Conservation (phyloP, 2,113 vertebrate genomes). For the Eonycteris spelaea region DNA sequence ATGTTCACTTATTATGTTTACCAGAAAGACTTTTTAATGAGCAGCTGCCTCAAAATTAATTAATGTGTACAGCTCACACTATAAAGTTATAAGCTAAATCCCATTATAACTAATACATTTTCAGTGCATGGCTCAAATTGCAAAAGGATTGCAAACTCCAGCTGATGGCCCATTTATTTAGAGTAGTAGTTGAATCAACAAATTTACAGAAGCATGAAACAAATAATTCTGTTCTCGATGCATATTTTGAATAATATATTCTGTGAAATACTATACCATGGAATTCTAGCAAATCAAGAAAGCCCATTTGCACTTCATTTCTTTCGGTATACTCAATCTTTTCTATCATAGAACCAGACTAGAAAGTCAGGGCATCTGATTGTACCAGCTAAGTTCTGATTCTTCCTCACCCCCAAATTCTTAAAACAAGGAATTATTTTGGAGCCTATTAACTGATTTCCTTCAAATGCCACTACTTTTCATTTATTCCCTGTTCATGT, state of each 20-base stretch:
- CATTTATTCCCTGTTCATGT: background rate
- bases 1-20: conserved; percentile 51
- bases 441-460: background rate
- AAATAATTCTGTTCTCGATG: background rate
- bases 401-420: background rate
- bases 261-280: background rate
- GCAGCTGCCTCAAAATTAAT: conserved; percentile 65
- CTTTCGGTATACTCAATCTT: background rate
- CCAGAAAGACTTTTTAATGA: conserved; percentile 57
- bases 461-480: background rate
- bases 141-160: background rate
- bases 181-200: background rate
- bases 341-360: background rate
- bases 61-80: conserved; percentile 16
- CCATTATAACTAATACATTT: conserved; percentile 36
- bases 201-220: background rate
- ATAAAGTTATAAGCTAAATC: conserved; percentile 52
- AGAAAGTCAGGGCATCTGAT: background rate
- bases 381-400: background rate
- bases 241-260: background rate
- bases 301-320: background rate
- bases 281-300: background rate
- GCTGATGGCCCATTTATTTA: background rate
- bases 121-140: conserved; percentile 23
- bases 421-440: background rate